Evolutionary conservation across 1,140 invertebrate genomes (phyloP).

Genomic region (Neodiprion pinetum): DNA sequence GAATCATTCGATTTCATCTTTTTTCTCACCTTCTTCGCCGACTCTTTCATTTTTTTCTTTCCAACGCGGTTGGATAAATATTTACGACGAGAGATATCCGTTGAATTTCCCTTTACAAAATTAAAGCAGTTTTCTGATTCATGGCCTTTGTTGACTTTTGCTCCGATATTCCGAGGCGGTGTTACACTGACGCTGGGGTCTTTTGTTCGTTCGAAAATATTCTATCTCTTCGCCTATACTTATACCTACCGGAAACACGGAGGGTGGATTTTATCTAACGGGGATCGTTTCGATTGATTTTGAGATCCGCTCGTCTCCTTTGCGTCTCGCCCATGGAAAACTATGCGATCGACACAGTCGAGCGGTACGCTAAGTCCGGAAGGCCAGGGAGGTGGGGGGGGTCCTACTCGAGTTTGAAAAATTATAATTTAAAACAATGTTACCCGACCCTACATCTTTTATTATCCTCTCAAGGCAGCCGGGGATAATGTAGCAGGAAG

Average conservation of each 20-base stretch:
- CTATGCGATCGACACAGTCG: too few species aligned
- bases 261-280: neutral
- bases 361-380: too few species aligned
- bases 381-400: neutral
- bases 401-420: neutral
- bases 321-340: too few species aligned
- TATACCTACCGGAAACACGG: neutral
- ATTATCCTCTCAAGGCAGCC: neutral
- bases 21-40: too few species aligned
- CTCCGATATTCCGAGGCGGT: neutral
- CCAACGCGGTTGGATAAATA: neutral
- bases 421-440: conserved; percentile 8
- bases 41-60: neutral
- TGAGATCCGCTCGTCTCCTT: neutral
- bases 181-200: neutral
- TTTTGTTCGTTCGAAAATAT: neutral
- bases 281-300: neutral
- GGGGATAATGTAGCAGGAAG: conserved; percentile 4
- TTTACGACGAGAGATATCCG: neutral
- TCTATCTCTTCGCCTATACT: neutral
- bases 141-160: neutral
- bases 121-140: conserved; percentile 5
- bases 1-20: too few species aligned
- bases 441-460: conserved; percentile 4
- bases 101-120: neutral